Percentiles rank a stretch among this genome's conserved stretches.
These are phyloP conservation scores for Lepidocyrtoides sp. DNA, from an alignment of 2,888 invertebrate species.

Conservation along the genomic window DNA sequence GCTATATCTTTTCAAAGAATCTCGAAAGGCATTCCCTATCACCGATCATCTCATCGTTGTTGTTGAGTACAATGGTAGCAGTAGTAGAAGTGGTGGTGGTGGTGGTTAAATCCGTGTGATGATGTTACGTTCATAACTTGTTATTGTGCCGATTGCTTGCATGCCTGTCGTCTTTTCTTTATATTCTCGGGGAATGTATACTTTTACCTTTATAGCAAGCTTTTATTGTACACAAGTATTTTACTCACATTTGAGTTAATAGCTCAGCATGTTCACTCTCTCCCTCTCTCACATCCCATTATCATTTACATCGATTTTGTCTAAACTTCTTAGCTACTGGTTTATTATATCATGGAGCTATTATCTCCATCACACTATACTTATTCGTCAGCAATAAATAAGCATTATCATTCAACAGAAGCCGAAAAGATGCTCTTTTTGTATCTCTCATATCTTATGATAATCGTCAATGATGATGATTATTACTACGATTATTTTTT, in stretches of 20 bases:
- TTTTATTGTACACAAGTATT: neutral
- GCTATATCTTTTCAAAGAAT: constrained; percentile 58
- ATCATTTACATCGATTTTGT: constrained; percentile 73
- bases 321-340: constrained; percentile 68
- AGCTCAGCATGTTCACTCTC: constrained; percentile 75
- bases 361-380: constrained; percentile 11
- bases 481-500: constrained; percentile 30
- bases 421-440: constrained; percentile 20
- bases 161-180: constrained; percentile 32
- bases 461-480: constrained; percentile 23
- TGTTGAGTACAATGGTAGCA: too few relatives aligned
- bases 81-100: constrained; percentile 45
- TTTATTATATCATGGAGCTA: constrained; percentile 40
- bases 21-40: constrained; percentile 65
- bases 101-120: constrained; percentile 66
- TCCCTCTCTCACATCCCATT: constrained; percentile 75
- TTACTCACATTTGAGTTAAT: constrained; percentile 53
- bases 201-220: constrained; percentile 12
- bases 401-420: constrained; percentile 6
- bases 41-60: constrained; percentile 55
- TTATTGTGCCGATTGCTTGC: constrained; percentile 42
- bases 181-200: neutral
- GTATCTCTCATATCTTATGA: neutral
- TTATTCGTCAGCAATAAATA: neutral
- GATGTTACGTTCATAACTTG: constrained; percentile 57